Base-by-base conservation (phyloP, 2,888 invertebrate genomes). In the Pediacus dermestoides region DNA sequence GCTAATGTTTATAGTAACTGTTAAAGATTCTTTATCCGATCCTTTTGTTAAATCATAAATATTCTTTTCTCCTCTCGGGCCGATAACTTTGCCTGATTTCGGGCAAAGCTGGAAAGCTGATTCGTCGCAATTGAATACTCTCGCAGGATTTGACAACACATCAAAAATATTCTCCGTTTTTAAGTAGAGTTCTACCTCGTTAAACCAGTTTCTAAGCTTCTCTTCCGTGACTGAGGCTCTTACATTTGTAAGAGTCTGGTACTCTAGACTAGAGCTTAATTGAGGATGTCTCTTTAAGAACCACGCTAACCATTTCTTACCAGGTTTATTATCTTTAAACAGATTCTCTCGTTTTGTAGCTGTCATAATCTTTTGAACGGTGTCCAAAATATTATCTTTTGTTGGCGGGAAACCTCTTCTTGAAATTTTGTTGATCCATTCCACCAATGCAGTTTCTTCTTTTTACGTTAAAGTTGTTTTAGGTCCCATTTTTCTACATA, bases 101-200 rank as follows among this genome's bases (percentile, higher is more conserved):
- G 44, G 44, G 18, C 26, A 34, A 15, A 42, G 14, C 21, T 36
- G 39, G 26, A 40, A 41, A 4, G 37, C 44, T 30, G 40, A 23
- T 32, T 44, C 37, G 33, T 45, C 41, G 14, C 16, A 11, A 38
- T 45, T 45, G 23, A 28, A 3, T 36, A 11, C 13, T 16, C n/a
- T 16, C 35, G 39, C 25, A 26, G 10, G 16, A 34, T 11, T 25
- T 38, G 27, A 30, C n/a, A n/a, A n/a, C n/a, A n/a, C n/a, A n/a
- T n/a, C n/a, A n/a, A n/a, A n/a, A n/a, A n/a, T n/a, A n/a, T n/a
- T n/a, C n/a, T n/a, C n/a, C n/a, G n/a, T n/a, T n/a, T n/a, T n/a
- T n/a, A n/a, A n/a, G n/a, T 18, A n/a, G n/a, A n/a, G n/a, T n/a
- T n/a, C 22, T 14, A 42, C 31, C 25, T 42, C 42, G 8, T 4